Percentiles rank a stretch among this genome's conserved stretches.
Conservation (phyloP, 2,888 invertebrate genomes). For the Coenonympha arcania region DNA sequence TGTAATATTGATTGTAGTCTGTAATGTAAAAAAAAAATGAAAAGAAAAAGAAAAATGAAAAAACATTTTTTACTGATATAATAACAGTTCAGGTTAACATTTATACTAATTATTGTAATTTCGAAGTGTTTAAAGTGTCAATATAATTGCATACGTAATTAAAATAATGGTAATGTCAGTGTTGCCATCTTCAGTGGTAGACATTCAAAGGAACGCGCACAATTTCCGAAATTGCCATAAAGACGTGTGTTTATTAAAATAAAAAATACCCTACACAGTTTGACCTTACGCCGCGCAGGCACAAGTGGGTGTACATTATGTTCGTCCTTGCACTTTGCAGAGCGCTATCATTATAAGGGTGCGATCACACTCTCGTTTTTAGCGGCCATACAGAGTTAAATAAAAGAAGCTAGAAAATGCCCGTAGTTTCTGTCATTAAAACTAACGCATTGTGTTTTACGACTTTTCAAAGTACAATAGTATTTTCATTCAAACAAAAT, state of each 20-base stretch:
- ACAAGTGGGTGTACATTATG: constrained; percentile 44
- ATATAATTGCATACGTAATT: neutral
- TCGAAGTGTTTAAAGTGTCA: constrained; percentile 2
- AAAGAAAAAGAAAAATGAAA: too few relatives aligned
- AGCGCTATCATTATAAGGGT: constrained; percentile 29
- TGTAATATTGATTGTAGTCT: too few relatives aligned
- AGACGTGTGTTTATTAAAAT: constrained; percentile 33
- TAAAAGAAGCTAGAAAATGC: too few relatives aligned
- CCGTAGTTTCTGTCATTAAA: too few relatives aligned
- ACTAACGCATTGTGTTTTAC: too few relatives aligned
- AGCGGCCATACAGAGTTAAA: neutral
- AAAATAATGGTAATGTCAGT: constrained; percentile 10
- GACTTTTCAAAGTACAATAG: too few relatives aligned
- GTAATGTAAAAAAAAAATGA: too few relatives aligned
- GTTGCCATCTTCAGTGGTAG: constrained; percentile 1
- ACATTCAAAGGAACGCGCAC: constrained; percentile 10
- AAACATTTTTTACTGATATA: too few relatives aligned
- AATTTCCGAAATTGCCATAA: constrained; percentile 28
- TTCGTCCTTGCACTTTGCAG: constrained; percentile 52
- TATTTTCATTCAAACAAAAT: too few relatives aligned
- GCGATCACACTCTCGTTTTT: constrained; percentile 22
- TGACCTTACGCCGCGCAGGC: constrained; percentile 40
- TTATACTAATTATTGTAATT: neutral
- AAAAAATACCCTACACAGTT: constrained; percentile 6
- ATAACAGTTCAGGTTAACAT: neutral